A percentile compares a stretch with the other conserved stretches of the same genome.
Evolutionary conservation across 2,113 vertebrate species (phyloP).

Genomic region (Narcine bancroftii): DNA sequence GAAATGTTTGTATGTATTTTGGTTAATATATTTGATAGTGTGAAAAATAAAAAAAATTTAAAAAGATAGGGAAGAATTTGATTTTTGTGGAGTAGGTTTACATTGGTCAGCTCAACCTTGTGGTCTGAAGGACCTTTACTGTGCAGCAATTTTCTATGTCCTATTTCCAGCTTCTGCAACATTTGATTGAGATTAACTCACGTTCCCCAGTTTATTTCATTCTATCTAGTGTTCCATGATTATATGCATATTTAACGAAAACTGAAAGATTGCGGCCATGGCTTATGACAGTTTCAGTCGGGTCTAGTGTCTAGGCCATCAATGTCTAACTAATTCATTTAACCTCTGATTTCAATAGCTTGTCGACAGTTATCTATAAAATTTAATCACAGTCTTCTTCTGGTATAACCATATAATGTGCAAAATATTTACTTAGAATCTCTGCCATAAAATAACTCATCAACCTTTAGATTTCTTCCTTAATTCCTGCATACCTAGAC

Average conservation of each 20-base stretch:
- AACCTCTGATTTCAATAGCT: not conserved
- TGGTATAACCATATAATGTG: not conserved
- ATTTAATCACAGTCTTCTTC: not conserved
- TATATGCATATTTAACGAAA: not conserved
- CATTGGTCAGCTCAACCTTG: too few relatives aligned
- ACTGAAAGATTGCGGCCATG: not conserved
- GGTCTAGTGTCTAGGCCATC: not conserved
- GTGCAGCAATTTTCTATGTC: too few relatives aligned
- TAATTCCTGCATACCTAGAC: not conserved
- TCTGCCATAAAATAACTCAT: not conserved
- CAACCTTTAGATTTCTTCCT: not conserved
- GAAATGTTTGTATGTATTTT: too few relatives aligned
- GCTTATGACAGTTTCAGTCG: not conserved
- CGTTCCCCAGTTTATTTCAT: not conserved
- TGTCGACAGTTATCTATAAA: not conserved
- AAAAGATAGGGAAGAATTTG: too few relatives aligned
- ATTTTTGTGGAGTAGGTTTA: too few relatives aligned
- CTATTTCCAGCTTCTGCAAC: too few relatives aligned
- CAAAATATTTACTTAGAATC: not conserved
- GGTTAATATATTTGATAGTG: too few relatives aligned
- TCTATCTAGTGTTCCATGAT: not conserved
- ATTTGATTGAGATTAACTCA: not conserved
- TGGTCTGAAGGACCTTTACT: too few relatives aligned
- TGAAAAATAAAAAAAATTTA: too few relatives aligned
- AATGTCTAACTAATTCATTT: not conserved